These are phyloP conservation scores for Amblyteles armatorius DNA, from an alignment of 2,888 invertebrate genomes.

Conservation along the genomic window DNA sequence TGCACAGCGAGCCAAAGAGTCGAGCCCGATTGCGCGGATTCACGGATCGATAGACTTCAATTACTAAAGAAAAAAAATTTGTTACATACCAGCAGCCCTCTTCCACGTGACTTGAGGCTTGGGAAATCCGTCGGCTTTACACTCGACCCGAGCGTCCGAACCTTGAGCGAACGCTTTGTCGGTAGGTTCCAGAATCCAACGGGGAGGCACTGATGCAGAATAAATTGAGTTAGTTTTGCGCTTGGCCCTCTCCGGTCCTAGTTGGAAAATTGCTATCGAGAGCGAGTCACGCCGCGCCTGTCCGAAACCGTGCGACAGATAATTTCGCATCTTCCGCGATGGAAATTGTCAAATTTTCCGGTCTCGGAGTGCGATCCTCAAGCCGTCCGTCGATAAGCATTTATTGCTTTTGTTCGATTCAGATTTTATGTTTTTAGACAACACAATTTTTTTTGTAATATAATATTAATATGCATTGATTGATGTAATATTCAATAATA, in stretches of 20 bases:
- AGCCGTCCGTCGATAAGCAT: too few species aligned
- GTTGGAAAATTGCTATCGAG: slow-evolving; percentile 67
- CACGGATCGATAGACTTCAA: not conserved
- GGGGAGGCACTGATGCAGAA: slow-evolving; percentile 93
- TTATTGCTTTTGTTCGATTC: too few species aligned
- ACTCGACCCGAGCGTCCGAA: slow-evolving; percentile 96
- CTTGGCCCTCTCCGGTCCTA: slow-evolving; percentile 47
- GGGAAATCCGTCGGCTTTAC: slow-evolving; percentile 98
- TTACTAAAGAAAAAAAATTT: slow-evolving; percentile 31
- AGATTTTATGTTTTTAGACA: too few species aligned
- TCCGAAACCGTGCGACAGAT: slow-evolving; percentile 56
- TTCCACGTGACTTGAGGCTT: slow-evolving; percentile 98
- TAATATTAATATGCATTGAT: too few species aligned
- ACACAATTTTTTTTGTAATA: too few species aligned
- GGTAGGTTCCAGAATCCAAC: slow-evolving; percentile 97
- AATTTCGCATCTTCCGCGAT: slow-evolving; percentile 17
- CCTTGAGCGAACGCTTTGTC: slow-evolving; percentile 98
- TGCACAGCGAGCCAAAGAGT: too few species aligned
- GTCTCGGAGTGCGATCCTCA: too few species aligned
- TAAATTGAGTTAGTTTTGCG: slow-evolving; percentile 70
- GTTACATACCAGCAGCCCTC: slow-evolving; percentile 93
- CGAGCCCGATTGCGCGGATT: not conserved
- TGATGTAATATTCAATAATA: too few species aligned
- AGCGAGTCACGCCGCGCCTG: slow-evolving; percentile 67
- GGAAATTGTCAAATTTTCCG: too few species aligned